A percentile compares a stretch with the other conserved stretches of the same genome.
Conservation (phyloP, 2,888 invertebrate genomes). For the Seira musarum region DNA sequence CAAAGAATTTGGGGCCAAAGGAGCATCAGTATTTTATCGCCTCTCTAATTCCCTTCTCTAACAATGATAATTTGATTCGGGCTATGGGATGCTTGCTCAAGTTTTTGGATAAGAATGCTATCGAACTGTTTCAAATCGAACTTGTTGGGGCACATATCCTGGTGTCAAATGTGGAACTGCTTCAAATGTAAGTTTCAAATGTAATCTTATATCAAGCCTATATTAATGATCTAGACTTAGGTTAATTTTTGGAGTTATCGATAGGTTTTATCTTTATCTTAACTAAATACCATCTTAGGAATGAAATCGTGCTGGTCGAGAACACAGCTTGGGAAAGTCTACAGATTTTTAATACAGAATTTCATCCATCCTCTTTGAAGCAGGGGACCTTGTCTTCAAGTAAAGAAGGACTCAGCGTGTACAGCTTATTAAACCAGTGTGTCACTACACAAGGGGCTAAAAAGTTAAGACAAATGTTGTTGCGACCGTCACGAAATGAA, state of each 20-base stretch:
- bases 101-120: constrained; percentile 81
- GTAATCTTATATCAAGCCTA: no score
- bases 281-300: no score
- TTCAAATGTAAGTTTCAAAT: constrained; percentile 80
- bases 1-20: constrained; percentile 74
- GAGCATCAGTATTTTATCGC: constrained; percentile 77
- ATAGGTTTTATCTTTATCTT: no score
- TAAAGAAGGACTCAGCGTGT: constrained; percentile 83
- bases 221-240: no score
- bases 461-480: constrained; percentile 78
- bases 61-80: constrained; percentile 77
- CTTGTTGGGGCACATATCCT: constrained; percentile 72
- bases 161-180: constrained; percentile 75
- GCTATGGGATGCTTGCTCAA: constrained; percentile 82
- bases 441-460: constrained; percentile 80
- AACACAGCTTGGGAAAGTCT: constrained; percentile 82
- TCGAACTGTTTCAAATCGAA: constrained; percentile 71
- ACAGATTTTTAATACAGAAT: constrained; percentile 82
- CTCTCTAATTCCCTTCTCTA: constrained; percentile 78
- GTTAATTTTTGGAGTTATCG: no score
- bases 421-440: constrained; percentile 81
- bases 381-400: constrained; percentile 75
- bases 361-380: constrained; percentile 84
- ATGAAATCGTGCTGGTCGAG: constrained; percentile 81
- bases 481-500: constrained; percentile 81